Evolutionary conservation across 2,113 vertebrate genomes (phyloP), one percentile per base, ranked within the genome.

Genomic region (Gobio gobio): DNA sequence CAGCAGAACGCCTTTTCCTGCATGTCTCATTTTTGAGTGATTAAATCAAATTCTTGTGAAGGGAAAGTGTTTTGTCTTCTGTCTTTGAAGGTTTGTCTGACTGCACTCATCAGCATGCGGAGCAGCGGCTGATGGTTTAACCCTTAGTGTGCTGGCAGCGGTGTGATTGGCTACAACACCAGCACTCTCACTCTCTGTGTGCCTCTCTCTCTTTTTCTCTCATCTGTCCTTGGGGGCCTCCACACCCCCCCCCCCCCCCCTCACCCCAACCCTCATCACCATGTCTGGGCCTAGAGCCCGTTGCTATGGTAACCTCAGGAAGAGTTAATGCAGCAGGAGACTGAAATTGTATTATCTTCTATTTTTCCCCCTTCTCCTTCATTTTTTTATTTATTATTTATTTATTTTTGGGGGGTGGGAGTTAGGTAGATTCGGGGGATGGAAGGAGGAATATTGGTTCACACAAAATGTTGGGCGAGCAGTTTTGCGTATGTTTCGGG

Each of bases 311-410:
- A 89, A 91, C 90, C 78, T 84, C 63, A 58, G 83, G 88, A 89
- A 85, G 86, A 90, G 89, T 91, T 91, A 90, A 91, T 90, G 89
- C 90, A 89, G 88, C 88, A 89, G 86, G 87, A 89, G 90, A 85
- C 90, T 86, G 86, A 91, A 91, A 91, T 91, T 91, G 89, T 91
- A 91, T 90, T 91, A 91, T 91, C 87, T 87, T 90, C 82, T 86
- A 68, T 83, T 72, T 59, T 75, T 66, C 36, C 36, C 59, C 14
- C n/a, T 10, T 14, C 29, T 16, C 36, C 61, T 10, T 33, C 40
- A 7, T 54, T 66, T 78, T 87, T 29, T 64, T 51, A 84, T 84
- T 22, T 58, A 24, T 14, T 4, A 40, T 72, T 26, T 64, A 36
- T 75, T 7, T 82, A 82, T 79, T 86, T 81, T 85, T 18, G 18